Evolutionary conservation across 2,888 invertebrate species (phyloP).

Genomic region (Antheraea assamensis): DNA sequence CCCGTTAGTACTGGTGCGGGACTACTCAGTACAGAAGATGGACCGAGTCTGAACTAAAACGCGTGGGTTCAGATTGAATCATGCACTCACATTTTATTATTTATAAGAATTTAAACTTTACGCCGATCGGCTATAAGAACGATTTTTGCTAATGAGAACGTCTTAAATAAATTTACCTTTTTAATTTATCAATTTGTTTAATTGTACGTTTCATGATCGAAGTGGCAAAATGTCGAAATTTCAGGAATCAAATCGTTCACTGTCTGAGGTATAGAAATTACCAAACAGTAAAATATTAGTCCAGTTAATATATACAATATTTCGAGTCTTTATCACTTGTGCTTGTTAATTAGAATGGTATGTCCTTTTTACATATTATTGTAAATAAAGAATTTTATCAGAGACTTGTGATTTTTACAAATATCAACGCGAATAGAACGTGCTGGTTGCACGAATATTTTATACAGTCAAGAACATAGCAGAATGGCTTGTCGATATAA

Average conservation of each 20-base stretch:
- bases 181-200: constrained; percentile 59
- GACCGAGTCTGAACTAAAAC: constrained; percentile 60
- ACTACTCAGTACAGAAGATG: constrained; percentile 65
- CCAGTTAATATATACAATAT: too few species aligned
- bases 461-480: too few species aligned
- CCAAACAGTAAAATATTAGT: too few species aligned
- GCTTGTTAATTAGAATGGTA: too few species aligned
- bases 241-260: constrained; percentile 26
- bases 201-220: constrained; percentile 40
- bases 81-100: constrained; percentile 40
- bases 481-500: too few species aligned
- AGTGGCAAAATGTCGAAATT: constrained; percentile 42
- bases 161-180: constrained; percentile 52
- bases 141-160: constrained; percentile 27
- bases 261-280: background rate
- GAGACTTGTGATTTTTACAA: too few species aligned
- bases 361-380: too few species aligned
- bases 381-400: too few species aligned
- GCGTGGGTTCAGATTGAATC: constrained; percentile 67
- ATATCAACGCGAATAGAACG: too few species aligned
- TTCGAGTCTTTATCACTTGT: too few species aligned
- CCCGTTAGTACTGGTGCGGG: constrained; percentile 48
- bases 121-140: constrained; percentile 36
- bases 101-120: constrained; percentile 49
- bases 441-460: too few species aligned